These are phyloP conservation scores for Amblyteles armatorius DNA, from an alignment of 2,888 invertebrate species.

Conservation along the genomic window DNA sequence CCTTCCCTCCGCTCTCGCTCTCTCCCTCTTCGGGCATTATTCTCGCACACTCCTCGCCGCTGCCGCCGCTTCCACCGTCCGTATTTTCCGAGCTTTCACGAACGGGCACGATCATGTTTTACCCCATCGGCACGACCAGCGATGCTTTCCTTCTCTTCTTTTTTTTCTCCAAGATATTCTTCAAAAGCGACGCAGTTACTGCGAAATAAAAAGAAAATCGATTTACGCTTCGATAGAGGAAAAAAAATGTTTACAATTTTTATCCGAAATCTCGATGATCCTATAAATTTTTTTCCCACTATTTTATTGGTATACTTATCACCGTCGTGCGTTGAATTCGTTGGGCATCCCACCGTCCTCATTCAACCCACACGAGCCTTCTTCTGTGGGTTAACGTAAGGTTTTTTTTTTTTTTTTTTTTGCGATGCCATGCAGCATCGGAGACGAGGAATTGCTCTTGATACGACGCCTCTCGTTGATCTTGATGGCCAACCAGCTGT, in stretches of 20 bases:
- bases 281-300: background rate
- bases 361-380: background rate
- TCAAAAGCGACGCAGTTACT: slow-evolving; percentile 1
- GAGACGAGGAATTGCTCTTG: slow-evolving; percentile 14
- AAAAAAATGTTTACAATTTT: background rate
- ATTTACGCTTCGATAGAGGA: background rate
- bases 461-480: slow-evolving; percentile 25
- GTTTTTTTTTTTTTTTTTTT: background rate
- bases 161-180: background rate
- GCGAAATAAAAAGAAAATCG: background rate
- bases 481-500: slow-evolving; percentile 18
- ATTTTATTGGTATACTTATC: background rate
- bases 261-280: background rate
- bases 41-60: slow-evolving; percentile 26
- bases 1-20: slow-evolving; percentile 59
- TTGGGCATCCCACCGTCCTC: background rate
- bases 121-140: background rate
- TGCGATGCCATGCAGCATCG: background rate
- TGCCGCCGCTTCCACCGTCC: slow-evolving; percentile 41
- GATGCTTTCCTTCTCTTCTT: background rate
- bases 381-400: background rate
- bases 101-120: slow-evolving; percentile 32
- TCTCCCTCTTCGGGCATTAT: slow-evolving; percentile 18
- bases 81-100: slow-evolving; percentile 39
- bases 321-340: background rate